These are phyloP conservation scores for Lasioglossum malachurum DNA, from an alignment of 2,888 invertebrate species.

Conservation along the genomic window DNA sequence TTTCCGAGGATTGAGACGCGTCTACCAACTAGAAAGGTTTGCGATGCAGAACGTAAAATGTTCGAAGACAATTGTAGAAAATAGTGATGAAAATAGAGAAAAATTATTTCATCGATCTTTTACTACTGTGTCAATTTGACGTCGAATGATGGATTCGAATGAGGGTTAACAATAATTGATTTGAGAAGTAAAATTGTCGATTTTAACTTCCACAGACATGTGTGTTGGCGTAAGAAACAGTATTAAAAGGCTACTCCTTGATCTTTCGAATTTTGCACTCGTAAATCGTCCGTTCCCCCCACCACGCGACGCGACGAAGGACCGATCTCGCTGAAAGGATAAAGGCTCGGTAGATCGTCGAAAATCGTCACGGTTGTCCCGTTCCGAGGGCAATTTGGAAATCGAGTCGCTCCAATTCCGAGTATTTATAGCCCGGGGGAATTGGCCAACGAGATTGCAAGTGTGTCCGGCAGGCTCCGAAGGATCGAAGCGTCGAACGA, in stretches of 20 bases:
- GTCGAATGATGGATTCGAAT: no score
- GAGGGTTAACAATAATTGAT: no score
- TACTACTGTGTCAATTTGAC: no score
- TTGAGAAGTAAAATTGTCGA: no score
- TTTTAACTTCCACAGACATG: no score
- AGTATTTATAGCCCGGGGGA: constrained; percentile 4
- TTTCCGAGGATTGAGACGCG: not conserved
- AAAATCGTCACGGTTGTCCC: constrained; percentile 7
- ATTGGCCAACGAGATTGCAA: not conserved
- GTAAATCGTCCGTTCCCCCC: no score
- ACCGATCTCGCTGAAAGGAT: not conserved
- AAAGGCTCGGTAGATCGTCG: not conserved
- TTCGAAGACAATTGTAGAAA: no score
- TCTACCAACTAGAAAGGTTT: not conserved
- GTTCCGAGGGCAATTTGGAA: not conserved
- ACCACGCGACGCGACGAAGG: not conserved
- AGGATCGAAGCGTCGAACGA: not conserved
- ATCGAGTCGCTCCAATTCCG: constrained; percentile 1
- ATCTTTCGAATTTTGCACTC: no score
- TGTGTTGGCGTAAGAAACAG: no score
- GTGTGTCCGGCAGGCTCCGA: not conserved
- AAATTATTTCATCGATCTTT: no score
- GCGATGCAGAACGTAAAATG: not conserved
- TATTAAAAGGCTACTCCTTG: no score
- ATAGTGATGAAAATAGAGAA: no score